phyloP scores from a whole-genome alignment of 2,888 invertebrate species.

The Carcina quercana region DNA sequence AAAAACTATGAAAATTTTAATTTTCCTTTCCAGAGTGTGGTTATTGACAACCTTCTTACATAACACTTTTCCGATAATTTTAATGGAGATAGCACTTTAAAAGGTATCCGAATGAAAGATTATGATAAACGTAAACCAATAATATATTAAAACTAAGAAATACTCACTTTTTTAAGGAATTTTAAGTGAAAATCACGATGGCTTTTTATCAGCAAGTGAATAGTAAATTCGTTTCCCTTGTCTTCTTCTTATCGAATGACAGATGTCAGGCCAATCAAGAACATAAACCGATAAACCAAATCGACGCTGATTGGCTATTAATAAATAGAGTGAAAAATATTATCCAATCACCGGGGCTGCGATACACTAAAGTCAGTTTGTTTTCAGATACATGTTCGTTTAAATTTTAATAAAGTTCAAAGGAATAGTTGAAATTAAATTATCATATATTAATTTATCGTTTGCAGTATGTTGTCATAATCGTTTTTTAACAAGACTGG shows the following conservation, averaged over 20 bases:
- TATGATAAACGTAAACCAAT: not conserved
- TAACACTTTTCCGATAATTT: constrained; percentile 21
- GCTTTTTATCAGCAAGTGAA: constrained; percentile 22
- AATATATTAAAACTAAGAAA: constrained; percentile 1
- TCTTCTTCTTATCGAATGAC: not conserved
- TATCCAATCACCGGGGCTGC: too few species aligned
- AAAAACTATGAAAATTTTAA: not conserved
- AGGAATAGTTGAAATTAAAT: too few species aligned
- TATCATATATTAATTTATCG: too few species aligned
- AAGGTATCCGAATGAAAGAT: not conserved
- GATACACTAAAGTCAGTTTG: too few species aligned
- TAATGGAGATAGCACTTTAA: not conserved
- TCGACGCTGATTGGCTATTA: not conserved
- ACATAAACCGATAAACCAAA: not conserved
- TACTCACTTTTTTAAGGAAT: constrained; percentile 26
- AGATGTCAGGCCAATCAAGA: not conserved
- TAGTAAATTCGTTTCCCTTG: constrained; percentile 18
- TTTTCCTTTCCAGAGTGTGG: not conserved
- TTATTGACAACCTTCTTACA: constrained; percentile 28
- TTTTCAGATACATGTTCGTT: too few species aligned
- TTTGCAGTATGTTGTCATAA: too few species aligned
- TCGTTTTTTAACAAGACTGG: too few species aligned
- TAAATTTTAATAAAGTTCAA: too few species aligned
- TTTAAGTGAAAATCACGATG: constrained; percentile 10
- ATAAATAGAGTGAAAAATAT: not conserved